These are phyloP conservation scores for Galendromus occidentalis DNA, from an alignment of 1,140 invertebrate genomes.

Conservation along the genomic window DNA sequence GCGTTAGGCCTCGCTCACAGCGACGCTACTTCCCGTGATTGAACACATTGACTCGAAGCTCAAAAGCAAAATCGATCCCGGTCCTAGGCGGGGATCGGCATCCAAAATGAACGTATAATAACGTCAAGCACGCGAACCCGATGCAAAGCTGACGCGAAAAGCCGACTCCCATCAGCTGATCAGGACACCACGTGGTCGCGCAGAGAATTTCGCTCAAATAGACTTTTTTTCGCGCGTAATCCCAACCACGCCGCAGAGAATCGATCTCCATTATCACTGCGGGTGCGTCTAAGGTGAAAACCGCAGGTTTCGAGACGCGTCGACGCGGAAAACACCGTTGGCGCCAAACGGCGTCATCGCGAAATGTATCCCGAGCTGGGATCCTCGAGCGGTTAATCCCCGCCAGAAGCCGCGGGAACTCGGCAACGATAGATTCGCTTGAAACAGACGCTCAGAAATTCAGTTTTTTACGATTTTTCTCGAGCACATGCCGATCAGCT, in stretches of 20 bases:
- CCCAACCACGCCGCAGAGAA: not conserved
- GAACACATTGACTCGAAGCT: not conserved
- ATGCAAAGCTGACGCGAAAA: not conserved
- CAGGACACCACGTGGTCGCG: conserved; percentile 9
- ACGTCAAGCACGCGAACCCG: too few species aligned
- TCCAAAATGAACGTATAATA: too few species aligned
- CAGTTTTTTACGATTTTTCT: not conserved
- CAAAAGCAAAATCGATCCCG: too few species aligned
- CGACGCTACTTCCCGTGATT: not conserved
- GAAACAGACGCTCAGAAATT: too few species aligned
- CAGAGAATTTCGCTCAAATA: not conserved
- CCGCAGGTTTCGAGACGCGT: not conserved
- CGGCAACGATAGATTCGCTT: too few species aligned
- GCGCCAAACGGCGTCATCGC: conserved; percentile 9
- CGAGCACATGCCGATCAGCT: conserved; percentile 9
- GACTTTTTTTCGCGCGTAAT: not conserved
- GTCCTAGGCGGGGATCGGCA: too few species aligned
- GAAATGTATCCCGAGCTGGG: not conserved
- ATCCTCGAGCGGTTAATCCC: too few species aligned
- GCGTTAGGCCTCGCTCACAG: conserved; percentile 7
- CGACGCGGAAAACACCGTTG: not conserved
- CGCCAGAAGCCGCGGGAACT: too few species aligned
- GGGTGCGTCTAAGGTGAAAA: not conserved
- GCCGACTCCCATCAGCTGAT: conserved; percentile 11
- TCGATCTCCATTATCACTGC: not conserved